phyloP scores from a whole-genome alignment of 2,113 vertebrate genomes.

The Sardina pilchardus region DNA sequence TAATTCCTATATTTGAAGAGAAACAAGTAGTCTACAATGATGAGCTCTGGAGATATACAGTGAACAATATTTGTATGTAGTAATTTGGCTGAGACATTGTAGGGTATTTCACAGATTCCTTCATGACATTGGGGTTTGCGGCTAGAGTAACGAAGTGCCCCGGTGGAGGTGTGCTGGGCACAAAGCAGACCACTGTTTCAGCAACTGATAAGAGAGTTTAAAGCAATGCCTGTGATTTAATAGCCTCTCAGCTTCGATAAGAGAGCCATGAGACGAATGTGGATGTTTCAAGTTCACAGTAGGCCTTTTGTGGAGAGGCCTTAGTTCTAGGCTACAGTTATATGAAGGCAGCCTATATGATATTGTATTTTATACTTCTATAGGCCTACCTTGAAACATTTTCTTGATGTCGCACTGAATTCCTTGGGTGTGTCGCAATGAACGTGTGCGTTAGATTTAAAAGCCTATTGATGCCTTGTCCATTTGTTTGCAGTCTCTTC shows the following conservation, averaged over 20 bases:
- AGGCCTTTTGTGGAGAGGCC: neutral
- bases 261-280: neutral
- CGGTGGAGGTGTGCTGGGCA: neutral
- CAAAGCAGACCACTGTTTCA: neutral
- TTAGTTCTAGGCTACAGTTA: neutral
- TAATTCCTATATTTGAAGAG: neutral
- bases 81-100: neutral
- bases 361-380: no score
- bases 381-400: neutral
- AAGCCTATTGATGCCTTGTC: neutral
- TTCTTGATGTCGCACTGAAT: no score
- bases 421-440: neutral
- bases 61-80: neutral
- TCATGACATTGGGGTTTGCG: neutral
- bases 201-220: neutral
- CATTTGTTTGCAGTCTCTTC: neutral
- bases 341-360: no score
- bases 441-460: neutral
- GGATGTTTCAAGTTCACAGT: neutral
- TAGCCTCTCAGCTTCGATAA: neutral
- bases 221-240: neutral
- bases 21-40: neutral
- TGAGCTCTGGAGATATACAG: neutral
- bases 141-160: neutral
- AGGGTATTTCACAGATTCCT: neutral